Percentiles rank a stretch among this genome's conserved stretches.
phyloP scores from a whole-genome alignment of 2,797 vertebrate genomes.

The Danionella dracula region DNA sequence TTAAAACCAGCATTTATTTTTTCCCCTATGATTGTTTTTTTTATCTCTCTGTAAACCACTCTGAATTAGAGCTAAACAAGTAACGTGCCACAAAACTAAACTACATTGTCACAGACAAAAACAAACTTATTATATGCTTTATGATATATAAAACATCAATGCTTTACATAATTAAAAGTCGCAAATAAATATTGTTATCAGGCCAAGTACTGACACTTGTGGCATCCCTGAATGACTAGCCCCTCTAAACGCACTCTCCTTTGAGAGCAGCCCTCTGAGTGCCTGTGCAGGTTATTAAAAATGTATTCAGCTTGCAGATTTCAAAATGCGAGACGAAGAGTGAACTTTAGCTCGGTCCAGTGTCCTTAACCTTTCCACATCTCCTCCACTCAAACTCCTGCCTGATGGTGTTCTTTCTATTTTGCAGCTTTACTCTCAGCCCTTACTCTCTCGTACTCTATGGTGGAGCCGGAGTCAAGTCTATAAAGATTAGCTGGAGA shows the following conservation, averaged over 20 bases:
- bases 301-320: not conserved
- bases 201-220: not conserved
- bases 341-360: not conserved
- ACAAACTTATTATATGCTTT: no score
- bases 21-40: no score
- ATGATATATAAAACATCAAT: not conserved
- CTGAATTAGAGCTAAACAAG: no score
- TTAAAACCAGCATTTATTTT: no score
- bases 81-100: no score
- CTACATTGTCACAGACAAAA: no score
- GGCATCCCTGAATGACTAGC: conserved; percentile 1
- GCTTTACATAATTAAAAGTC: no score
- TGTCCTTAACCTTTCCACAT: conserved; percentile 15
- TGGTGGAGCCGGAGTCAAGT: conserved; percentile 60
- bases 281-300: conserved; percentile 10
- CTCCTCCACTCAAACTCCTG: not conserved
- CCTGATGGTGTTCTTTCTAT: not conserved
- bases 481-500: conserved; percentile 64
- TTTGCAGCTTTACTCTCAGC: not conserved
- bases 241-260: not conserved
- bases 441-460: not conserved
- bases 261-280: not conserved
- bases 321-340: not conserved
- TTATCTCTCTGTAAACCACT: no score
- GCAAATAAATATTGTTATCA: not conserved